Evolutionary conservation across 2,113 vertebrate species (phyloP).

Genomic region (Lepus timidus): DNA sequence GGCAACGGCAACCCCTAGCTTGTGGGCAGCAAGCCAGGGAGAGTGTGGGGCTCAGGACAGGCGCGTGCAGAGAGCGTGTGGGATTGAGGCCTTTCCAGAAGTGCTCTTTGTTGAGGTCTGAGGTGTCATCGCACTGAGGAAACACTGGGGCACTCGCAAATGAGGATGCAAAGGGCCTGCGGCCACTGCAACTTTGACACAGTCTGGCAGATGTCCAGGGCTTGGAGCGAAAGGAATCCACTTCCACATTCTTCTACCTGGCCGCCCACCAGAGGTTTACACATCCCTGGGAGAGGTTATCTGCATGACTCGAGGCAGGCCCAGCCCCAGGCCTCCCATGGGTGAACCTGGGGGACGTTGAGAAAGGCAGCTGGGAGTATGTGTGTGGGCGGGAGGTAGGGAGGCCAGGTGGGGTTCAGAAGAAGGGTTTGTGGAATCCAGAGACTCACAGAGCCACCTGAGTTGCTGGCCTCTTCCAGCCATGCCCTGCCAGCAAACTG

Average conservation of each 20-base stretch:
- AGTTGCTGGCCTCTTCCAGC: neutral
- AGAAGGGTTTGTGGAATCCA: neutral
- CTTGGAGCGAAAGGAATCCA: conserved; percentile 42
- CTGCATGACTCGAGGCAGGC: conserved; percentile 49
- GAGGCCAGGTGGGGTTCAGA: neutral
- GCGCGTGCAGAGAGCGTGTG: neutral
- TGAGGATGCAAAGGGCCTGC: neutral
- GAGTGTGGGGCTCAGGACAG: neutral
- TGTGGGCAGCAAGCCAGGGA: neutral
- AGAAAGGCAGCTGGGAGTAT: conserved; percentile 49
- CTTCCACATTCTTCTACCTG: conserved; percentile 67
- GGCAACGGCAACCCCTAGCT: neutral
- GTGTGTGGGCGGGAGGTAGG: neutral
- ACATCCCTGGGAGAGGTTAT: conserved; percentile 67
- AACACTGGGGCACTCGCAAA: neutral
- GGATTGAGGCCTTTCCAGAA: neutral
- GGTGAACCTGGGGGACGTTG: neutral
- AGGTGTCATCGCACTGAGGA: neutral
- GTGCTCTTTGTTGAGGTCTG: neutral
- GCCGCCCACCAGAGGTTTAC: conserved; percentile 66
- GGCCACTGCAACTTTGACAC: conserved; percentile 26
- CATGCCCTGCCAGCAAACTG: neutral
- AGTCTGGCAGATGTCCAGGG: conserved; percentile 32
- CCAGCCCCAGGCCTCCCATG: neutral
- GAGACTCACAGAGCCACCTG: neutral